phyloP scores from a whole-genome alignment of 2,113 vertebrate species.

The Sus scrofa region T2T-Sscrofa CM000819.6:51212501-51213000 shows the following conservation, averaged over 20 bases:
- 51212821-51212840: background rate
- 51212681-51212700: background rate
- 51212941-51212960: rapidly evolving
- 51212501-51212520: background rate
- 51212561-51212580: background rate
- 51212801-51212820: background rate
- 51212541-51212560: background rate
- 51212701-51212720: background rate
- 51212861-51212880: background rate
- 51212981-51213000: background rate
- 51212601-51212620: background rate
- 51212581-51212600: background rate
- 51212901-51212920: background rate
- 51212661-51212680: background rate
- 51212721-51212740: background rate
- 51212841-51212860: background rate
- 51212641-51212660: background rate
- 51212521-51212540: background rate
- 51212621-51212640: background rate
- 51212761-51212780: background rate
- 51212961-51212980: background rate
- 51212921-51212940: rapidly evolving
- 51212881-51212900: background rate
- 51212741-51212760: background rate
- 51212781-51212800: background rate